phyloP scores from a whole-genome alignment of 2,113 vertebrate genomes.

The Dascyllus trimaculatus region DNA sequence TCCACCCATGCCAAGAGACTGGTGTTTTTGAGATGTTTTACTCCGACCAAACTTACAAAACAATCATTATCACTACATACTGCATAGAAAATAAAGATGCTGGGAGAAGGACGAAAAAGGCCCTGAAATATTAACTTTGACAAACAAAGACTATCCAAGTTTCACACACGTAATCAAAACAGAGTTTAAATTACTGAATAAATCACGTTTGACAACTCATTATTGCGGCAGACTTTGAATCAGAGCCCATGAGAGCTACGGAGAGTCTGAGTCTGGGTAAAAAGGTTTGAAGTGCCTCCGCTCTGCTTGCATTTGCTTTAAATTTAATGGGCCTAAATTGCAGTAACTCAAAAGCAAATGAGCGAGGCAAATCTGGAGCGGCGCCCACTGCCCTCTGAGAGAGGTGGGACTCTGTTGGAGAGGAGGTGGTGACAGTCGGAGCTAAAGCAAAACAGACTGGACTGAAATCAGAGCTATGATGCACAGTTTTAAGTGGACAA shows the following conservation, averaged over 20 bases:
- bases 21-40: slow-evolving; percentile 1
- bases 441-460: slow-evolving; percentile 31
- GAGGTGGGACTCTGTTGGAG: slow-evolving; percentile 8
- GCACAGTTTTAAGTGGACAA: not conserved
- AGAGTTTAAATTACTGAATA: slow-evolving; percentile 57
- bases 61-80: not conserved
- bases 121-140: slow-evolving; percentile 28
- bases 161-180: slow-evolving; percentile 35
- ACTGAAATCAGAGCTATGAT: slow-evolving; percentile 12
- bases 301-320: slow-evolving; percentile 45
- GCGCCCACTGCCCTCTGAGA: slow-evolving; percentile 26
- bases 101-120: not conserved
- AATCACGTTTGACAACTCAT: slow-evolving; percentile 64
- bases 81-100: slow-evolving; percentile 3
- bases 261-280: slow-evolving; percentile 22
- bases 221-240: slow-evolving; percentile 50
- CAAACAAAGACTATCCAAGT: slow-evolving; percentile 44
- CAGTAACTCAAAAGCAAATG: slow-evolving; percentile 36
- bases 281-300: slow-evolving; percentile 48
- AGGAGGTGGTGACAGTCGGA: slow-evolving; percentile 39
- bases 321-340: slow-evolving; percentile 59
- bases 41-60: not conserved
- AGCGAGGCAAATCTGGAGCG: slow-evolving; percentile 45
- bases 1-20: not conserved
- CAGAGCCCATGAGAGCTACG: slow-evolving; percentile 5